Evolutionary conservation across 2,113 vertebrate species (phyloP).

Genomic region (Nyctibius bracteatus): DNA sequence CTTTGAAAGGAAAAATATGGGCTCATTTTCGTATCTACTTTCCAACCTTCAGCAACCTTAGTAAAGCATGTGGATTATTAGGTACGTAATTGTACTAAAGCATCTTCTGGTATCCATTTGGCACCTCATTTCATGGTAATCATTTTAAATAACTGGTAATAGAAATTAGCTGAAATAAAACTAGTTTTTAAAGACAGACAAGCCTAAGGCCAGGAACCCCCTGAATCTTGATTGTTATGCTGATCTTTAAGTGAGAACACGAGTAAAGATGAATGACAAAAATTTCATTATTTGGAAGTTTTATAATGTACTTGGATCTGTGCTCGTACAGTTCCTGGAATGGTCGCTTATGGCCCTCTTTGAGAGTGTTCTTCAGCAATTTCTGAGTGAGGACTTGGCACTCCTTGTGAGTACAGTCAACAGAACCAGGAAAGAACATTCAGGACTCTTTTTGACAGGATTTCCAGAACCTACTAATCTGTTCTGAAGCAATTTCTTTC

Average conservation of each 20-base stretch:
- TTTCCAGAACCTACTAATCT: conserved; percentile 26
- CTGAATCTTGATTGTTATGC: background rate
- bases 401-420: background rate
- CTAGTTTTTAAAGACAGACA: background rate
- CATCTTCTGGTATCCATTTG: conserved; percentile 23
- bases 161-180: conserved; percentile 24
- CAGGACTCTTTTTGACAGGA: background rate
- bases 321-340: background rate
- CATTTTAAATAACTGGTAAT: conserved; percentile 22
- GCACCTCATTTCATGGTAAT: conserved; percentile 19
- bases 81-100: background rate
- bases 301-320: conserved; percentile 1
- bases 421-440: background rate
- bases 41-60: background rate
- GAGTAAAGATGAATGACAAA: background rate
- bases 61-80: conserved; percentile 9
- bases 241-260: conserved; percentile 2
- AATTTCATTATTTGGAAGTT: conserved; percentile 10
- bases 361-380: background rate
- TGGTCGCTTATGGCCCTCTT: background rate
- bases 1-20: background rate
- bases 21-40: background rate
- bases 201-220: background rate
- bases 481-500: conserved; percentile 8
- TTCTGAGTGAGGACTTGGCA: conserved; percentile 12